Percentiles rank a stretch among this genome's conserved stretches.
Conservation (phyloP, 2,113 vertebrate species). For the Cryptotis parvus region DNA sequence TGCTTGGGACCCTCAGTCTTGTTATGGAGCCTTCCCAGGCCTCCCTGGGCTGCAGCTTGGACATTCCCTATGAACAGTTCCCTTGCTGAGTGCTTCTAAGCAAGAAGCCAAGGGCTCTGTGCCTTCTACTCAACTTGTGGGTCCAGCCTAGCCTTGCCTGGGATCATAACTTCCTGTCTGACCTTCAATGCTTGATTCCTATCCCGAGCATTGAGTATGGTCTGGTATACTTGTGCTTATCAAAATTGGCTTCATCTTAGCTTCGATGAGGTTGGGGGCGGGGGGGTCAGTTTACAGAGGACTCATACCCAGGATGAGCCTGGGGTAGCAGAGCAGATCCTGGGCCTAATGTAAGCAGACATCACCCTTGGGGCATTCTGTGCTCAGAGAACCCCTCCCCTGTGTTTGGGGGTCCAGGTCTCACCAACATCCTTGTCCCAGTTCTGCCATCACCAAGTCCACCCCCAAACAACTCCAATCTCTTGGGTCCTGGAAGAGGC, state of each 20-base stretch:
- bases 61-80: neutral
- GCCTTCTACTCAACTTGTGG: neutral
- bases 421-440: neutral
- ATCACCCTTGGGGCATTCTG: neutral
- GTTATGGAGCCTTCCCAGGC: neutral
- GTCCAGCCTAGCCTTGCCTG: constrained; percentile 6
- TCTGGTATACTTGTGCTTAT: neutral
- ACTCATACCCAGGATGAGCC: neutral
- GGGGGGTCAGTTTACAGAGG: neutral
- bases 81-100: constrained; percentile 33
- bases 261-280: neutral
- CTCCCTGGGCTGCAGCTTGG: constrained; percentile 40
- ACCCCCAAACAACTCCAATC: neutral
- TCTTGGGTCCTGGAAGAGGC: constrained; percentile 4
- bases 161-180: neutral
- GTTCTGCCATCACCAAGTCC: neutral
- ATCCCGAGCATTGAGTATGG: neutral
- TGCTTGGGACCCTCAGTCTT: neutral
- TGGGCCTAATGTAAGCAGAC: neutral
- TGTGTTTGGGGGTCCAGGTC: neutral
- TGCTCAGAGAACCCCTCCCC: neutral
- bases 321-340: neutral
- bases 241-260: neutral
- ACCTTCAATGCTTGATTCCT: constrained; percentile 28
- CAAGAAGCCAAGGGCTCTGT: too few species aligned